Conservation (phyloP, 2,888 invertebrate species). For the Liposcelis brunnea region DNA sequence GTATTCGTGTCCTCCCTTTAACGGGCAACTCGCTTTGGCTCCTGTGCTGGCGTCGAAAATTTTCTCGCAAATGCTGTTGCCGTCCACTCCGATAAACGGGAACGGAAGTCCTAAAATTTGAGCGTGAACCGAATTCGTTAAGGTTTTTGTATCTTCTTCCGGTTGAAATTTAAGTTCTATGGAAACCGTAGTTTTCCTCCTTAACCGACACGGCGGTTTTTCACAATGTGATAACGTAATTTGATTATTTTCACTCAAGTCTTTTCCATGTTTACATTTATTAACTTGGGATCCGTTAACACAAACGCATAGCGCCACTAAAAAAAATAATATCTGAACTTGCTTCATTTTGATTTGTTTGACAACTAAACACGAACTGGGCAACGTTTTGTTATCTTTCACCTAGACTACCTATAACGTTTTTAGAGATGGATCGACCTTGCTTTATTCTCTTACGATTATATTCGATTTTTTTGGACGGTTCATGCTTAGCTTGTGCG, state of each 20-base stretch:
- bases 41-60: conserved; percentile 39
- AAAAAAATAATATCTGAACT: too few relatives aligned
- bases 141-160: conserved; percentile 19
- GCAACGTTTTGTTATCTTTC: too few relatives aligned
- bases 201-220: conserved; percentile 44
- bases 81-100: conserved; percentile 64
- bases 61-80: conserved; percentile 44
- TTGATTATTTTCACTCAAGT: neutral
- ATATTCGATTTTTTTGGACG: too few relatives aligned
- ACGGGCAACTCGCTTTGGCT: conserved; percentile 43
- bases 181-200: conserved; percentile 36
- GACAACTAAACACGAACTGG: too few relatives aligned
- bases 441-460: too few relatives aligned
- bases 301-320: too few relatives aligned
- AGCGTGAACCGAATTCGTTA: conserved; percentile 41
- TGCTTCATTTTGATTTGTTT: too few relatives aligned
- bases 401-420: too few relatives aligned
- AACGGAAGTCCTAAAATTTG: conserved; percentile 41
- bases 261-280: too few relatives aligned
- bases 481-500: too few relatives aligned
- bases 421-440: too few relatives aligned
- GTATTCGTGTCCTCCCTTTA: conserved; percentile 48
- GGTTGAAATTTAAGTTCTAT: conserved; percentile 42
- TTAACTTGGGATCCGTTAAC: too few relatives aligned
- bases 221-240: conserved; percentile 29